Evolutionary conservation across 2,113 vertebrate species (phyloP), one percentile per base, ranked within the genome.

Genomic region (Nycticebus coucang): DNA sequence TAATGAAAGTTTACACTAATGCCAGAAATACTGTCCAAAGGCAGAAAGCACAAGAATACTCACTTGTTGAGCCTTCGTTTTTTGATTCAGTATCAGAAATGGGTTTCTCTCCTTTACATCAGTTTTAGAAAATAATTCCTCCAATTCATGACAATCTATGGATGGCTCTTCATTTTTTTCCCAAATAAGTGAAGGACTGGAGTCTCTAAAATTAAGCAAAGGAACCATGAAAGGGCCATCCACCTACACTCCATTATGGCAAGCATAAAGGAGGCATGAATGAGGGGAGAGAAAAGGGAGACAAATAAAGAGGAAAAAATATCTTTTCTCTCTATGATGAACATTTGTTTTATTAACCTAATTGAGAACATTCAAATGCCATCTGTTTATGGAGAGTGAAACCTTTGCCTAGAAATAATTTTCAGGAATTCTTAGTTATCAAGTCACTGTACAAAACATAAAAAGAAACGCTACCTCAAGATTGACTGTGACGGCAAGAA

Each of bases 61-160:
- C 96, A 99, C 99, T 98, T 99, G 99, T 95, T 99, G 99, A 77
- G 99, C 98, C 98, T 99, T 99, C 62, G 99, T 99, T 98, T 99
- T 99, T 95, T 99, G 97, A 99, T 99, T n/a, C n/a, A 83, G 99
- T 99, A 96, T 99, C 99, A 37, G 99, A 99, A 93, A 99, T 99
- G 0, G 99, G 99, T 97, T 99, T 99, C 97, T 99, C 99, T 98
- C 99, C 97, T 99, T 99, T 88, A 99, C 99, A 75, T 99, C 99
- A 72, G 99, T 99, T 98, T 99, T 99, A 85, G 99, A 99, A 98
- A 99, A 99, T 71, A 99, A 98, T 94, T 99, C 99, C 93, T 99
- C 99, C 98, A 99, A 99, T 97, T 99, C 99, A 88, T 99, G 98
- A 98, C 99, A 99, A 98, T 99, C 99, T 98, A 99, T 99, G 0